Base-by-base conservation (phyloP, 1,140 invertebrate genomes). In the Harlomillsia oculata region DNA sequence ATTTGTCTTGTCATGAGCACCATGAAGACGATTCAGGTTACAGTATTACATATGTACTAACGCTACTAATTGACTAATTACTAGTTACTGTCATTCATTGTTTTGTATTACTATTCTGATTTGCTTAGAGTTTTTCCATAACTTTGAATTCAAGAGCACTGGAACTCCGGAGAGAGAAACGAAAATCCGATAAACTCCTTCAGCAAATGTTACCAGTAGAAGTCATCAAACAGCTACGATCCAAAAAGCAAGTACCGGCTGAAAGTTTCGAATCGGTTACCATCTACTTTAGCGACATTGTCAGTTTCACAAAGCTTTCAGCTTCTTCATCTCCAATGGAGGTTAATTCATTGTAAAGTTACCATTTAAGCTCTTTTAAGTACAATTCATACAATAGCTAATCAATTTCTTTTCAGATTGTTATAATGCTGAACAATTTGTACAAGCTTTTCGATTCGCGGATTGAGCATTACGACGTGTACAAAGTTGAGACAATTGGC, bases 1-100 rank as follows among this genome's bases (percentile, higher is more conserved):
- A 71, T 79, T 8, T 56, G 75, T 21, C 66, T 79, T 2, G 69
- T 79, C 2, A 62, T 69, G 28, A 74, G 77, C 51, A 72, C 74
- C 1, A 74, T 76, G 0, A 62, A 68, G 14, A 78, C 76, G 3
- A 76, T 78, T 53, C 74, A 78, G 71, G 68, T 69, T 26, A 51
- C 26, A 40, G 5, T 18, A 32, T 13, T 11, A 8, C 25, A 46
- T 26, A n/a, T n/a, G n/a, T n/a, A n/a, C n/a, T n/a, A n/a, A n/a
- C n/a, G n/a, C n/a, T n/a, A n/a, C n/a, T n/a, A n/a, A n/a, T n/a
- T n/a, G 39, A 41, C 39, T 14, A 5, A 9, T 41, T 41, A 14
- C 16, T 2, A 9, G 2, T 16, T 41, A 41, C 23, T 16, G 3
- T 41, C 9, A 21, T 13, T 29, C 20, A 16, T 14, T 45, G 1